Evolutionary conservation across 2,888 invertebrate species (phyloP).

Genomic region (Sesamia inferens): DNA sequence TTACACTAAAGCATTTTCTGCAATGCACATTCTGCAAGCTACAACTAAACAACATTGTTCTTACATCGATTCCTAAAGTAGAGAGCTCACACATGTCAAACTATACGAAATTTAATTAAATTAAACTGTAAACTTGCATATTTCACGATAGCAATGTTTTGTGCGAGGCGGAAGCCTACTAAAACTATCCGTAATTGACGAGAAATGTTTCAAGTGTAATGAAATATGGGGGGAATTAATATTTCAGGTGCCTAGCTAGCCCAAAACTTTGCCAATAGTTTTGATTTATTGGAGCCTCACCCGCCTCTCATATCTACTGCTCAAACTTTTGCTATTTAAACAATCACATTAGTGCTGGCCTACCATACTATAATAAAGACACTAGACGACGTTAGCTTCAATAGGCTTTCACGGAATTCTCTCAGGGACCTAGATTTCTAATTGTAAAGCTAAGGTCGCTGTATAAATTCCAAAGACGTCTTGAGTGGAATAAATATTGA

Average conservation of each 20-base stretch:
- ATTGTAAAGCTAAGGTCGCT: constrained; percentile 25
- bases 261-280: constrained; percentile 82
- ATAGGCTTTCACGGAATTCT: constrained; percentile 49
- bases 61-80: constrained; percentile 12
- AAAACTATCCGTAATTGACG: constrained; percentile 73
- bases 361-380: constrained; percentile 42
- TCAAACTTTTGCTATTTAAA: constrained; percentile 79
- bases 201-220: constrained; percentile 75
- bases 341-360: constrained; percentile 67
- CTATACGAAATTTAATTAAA: constrained; percentile 58
- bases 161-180: constrained; percentile 59
- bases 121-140: constrained; percentile 56
- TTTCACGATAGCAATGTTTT: constrained; percentile 57
- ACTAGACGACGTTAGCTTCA: constrained; percentile 38
- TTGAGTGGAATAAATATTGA: constrained; percentile 13
- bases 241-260: constrained; percentile 78
- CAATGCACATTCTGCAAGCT: not conserved
- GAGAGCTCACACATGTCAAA: constrained; percentile 39
- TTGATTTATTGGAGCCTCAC: constrained; percentile 80
- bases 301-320: constrained; percentile 74
- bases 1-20: not conserved
- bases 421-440: constrained; percentile 33
- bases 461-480: constrained; percentile 18
- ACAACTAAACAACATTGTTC: not conserved
- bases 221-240: constrained; percentile 78